Conservation (phyloP, 1,140 invertebrate genomes). For the Varroa destructor region DNA sequence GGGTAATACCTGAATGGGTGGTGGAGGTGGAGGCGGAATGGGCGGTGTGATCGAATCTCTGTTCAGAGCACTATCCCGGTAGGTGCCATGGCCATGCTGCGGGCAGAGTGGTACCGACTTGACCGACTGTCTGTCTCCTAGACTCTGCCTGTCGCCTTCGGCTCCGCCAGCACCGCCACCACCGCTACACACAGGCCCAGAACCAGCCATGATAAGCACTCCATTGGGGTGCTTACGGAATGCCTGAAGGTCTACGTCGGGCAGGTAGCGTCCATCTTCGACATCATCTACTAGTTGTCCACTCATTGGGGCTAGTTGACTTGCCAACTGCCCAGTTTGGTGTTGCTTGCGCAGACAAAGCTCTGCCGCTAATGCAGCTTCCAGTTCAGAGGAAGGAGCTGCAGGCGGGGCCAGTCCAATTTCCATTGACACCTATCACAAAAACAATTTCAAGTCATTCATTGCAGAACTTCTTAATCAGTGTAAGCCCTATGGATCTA, state of each 20-base stretch:
- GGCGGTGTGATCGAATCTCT: conserved; percentile 21
- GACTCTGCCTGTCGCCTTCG: conserved; percentile 21
- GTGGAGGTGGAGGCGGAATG: conserved; percentile 25
- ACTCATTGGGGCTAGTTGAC: too few relatives aligned
- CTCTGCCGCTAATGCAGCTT: conserved; percentile 20
- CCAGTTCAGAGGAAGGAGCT: conserved; percentile 25
- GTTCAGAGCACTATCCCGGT: conserved; percentile 15
- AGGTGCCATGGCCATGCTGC: conserved; percentile 24
- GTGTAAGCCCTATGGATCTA: too few relatives aligned
- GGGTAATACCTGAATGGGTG: conserved; percentile 15
- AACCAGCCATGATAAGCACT: conserved; percentile 27
- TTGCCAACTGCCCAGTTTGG: background rate
- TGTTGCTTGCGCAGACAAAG: conserved; percentile 19
- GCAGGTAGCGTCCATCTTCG: conserved; percentile 23
- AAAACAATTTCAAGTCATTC: background rate
- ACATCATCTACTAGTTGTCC: conserved; percentile 25
- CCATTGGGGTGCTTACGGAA: conserved; percentile 28
- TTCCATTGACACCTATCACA: conserved; percentile 23
- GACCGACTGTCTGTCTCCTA: conserved; percentile 14
- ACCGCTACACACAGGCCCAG: conserved; percentile 7
- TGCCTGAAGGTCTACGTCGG: conserved; percentile 28
- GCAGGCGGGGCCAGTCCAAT: conserved; percentile 24
- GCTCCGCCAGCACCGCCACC: background rate
- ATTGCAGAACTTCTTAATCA: too few relatives aligned
- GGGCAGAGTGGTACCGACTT: conserved; percentile 26